A percentile compares a stretch with the other conserved stretches of the same genome.
Evolutionary conservation across 2,888 invertebrate genomes (phyloP).

Genomic region (Pterostichus madidus): DNA sequence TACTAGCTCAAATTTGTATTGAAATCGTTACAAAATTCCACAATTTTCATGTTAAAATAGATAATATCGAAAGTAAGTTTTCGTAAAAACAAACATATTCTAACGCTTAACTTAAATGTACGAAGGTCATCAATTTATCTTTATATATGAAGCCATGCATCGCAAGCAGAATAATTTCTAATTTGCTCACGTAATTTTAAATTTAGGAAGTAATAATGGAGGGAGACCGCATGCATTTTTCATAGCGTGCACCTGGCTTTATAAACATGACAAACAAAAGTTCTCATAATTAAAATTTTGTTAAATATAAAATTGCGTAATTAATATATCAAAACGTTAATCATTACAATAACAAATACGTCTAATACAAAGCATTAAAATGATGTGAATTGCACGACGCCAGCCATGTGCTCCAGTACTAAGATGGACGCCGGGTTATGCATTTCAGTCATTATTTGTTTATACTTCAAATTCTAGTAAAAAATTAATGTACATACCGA

Average conservation of each 20-base stretch:
- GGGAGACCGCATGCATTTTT: conserved; percentile 56
- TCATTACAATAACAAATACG: conserved; percentile 10
- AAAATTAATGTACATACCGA: conserved; percentile 82
- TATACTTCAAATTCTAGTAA: conserved; percentile 57
- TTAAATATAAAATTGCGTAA: not conserved
- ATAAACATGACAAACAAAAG: conserved; percentile 42
- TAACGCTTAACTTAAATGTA: conserved; percentile 6
- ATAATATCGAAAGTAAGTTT: not conserved
- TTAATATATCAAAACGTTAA: conserved; percentile 16
- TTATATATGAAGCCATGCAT: conserved; percentile 49
- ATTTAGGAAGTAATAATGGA: conserved; percentile 52
- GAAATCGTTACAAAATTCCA: not conserved
- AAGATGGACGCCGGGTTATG: conserved; percentile 75
- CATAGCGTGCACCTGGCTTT: conserved; percentile 61
- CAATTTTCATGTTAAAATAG: conserved; percentile 16
- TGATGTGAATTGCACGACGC: conserved; percentile 56
- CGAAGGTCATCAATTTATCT: conserved; percentile 46
- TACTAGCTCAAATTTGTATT: conserved; percentile 12
- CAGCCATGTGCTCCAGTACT: conserved; percentile 73
- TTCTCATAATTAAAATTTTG: conserved; percentile 25
- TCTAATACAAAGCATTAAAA: conserved; percentile 37
- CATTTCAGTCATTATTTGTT: conserved; percentile 66
- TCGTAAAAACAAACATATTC: not conserved
- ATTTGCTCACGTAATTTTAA: conserved; percentile 52
- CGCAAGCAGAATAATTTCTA: conserved; percentile 34